phyloP scores from a whole-genome alignment of 1,140 invertebrate genomes.

The Choristoneura fumiferana region DNA sequence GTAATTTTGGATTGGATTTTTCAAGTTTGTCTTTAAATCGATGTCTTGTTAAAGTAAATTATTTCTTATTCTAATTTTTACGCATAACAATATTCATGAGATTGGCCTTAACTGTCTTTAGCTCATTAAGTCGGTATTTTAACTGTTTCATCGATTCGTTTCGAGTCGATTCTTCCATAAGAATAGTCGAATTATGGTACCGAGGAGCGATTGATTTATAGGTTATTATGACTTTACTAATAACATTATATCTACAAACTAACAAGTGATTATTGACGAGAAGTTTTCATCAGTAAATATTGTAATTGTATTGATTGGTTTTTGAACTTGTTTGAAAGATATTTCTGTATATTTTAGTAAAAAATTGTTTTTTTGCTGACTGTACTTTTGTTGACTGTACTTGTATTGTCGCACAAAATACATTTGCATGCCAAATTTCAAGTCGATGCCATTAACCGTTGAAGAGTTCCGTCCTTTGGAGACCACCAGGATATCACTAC shows the following conservation, averaged over 20 bases:
- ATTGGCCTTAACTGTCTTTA: constrained; percentile 51
- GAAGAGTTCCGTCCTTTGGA: no score
- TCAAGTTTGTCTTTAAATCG: constrained; percentile 8
- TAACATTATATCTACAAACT: constrained; percentile 49
- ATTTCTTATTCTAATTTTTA: constrained; percentile 46
- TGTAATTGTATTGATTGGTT: constrained; percentile 2
- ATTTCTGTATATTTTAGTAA: no score
- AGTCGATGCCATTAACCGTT: no score
- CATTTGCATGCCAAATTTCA: no score
- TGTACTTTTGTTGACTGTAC: no score
- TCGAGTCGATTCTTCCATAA: constrained; percentile 45
- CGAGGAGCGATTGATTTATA: constrained; percentile 52
- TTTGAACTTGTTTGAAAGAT: constrained; percentile 17
- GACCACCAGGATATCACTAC: no score
- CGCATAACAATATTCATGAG: constrained; percentile 64
- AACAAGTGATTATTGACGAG: constrained; percentile 37
- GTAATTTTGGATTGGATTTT: not conserved
- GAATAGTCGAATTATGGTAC: constrained; percentile 57
- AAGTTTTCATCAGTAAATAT: constrained; percentile 20
- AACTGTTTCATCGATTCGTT: constrained; percentile 45
- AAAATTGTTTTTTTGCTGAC: no score
- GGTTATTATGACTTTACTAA: constrained; percentile 48
- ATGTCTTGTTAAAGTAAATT: constrained; percentile 33
- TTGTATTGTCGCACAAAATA: no score
- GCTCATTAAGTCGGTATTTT: constrained; percentile 46